Conservation (phyloP, 1,140 invertebrate genomes). For the Coenobita brevimanus region DNA sequence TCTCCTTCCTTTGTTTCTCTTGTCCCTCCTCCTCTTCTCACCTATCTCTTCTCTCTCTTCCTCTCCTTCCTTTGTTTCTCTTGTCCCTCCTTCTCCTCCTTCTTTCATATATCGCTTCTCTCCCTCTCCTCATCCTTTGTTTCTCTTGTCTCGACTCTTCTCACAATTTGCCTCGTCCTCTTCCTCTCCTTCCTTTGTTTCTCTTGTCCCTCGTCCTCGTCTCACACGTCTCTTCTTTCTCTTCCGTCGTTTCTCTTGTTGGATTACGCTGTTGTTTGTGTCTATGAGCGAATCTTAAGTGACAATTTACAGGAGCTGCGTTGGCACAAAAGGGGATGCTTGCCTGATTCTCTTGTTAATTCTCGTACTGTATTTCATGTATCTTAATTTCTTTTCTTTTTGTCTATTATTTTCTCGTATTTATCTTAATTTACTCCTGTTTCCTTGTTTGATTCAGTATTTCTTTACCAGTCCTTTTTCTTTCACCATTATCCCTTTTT, state of each 20-base stretch:
- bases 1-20: not conserved
- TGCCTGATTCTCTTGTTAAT: not conserved
- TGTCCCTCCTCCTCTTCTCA: not conserved
- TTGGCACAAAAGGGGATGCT: not conserved
- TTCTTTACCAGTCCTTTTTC: not conserved
- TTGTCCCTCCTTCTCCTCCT: not conserved
- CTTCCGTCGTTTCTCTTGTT: too few relatives aligned
- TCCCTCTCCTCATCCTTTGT: not conserved
- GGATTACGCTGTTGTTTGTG: conserved; percentile 41
- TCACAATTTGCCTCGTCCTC: not conserved
- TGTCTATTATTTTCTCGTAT: too few relatives aligned
- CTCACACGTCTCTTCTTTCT: too few relatives aligned
- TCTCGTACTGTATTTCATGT: too few relatives aligned
- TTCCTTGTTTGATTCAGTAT: not conserved
- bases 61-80: not conserved
- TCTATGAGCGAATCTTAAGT: conserved; percentile 32
- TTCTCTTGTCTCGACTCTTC: not conserved
- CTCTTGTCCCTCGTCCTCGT: not conserved
- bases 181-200: too few relatives aligned
- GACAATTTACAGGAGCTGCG: conserved; percentile 48
- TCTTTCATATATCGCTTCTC: not conserved
- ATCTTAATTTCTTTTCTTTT: too few relatives aligned
- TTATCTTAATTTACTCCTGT: too few relatives aligned
- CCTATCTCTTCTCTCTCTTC: not conserved
- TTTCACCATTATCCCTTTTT: too few relatives aligned